A percentile compares a stretch with the other conserved stretches of the same genome.
Evolutionary conservation across 2,113 vertebrate genomes (phyloP).

Genomic region (Nycticebus coucang): DNA sequence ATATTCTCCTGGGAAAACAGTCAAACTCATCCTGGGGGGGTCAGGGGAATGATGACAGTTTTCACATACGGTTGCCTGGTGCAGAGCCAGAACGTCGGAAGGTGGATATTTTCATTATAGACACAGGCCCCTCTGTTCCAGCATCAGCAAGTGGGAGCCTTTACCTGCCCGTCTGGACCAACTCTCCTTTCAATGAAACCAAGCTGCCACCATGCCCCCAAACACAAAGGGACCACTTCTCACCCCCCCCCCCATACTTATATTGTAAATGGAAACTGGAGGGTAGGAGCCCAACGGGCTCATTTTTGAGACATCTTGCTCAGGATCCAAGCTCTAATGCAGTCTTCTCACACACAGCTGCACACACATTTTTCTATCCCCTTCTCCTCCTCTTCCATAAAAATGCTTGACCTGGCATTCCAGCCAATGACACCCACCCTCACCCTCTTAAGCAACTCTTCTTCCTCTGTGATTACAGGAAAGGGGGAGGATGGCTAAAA

Average conservation of each 20-base stretch:
- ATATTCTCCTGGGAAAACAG: neutral
- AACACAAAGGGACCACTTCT: neutral
- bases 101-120: no score
- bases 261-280: neutral
- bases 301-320: neutral
- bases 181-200: neutral
- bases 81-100: neutral
- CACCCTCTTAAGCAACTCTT: neutral
- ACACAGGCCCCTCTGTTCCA: neutral
- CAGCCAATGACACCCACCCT: neutral
- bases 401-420: neutral
- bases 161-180: neutral
- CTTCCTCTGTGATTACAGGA: neutral
- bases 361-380: no score
- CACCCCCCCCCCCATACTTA: neutral
- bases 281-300: neutral
- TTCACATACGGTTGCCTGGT: neutral
- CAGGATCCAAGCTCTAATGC: neutral
- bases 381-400: neutral
- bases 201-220: neutral
- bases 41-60: rapidly evolving
- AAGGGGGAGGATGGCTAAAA: neutral
- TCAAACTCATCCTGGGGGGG: neutral
- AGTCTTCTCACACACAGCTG: neutral
- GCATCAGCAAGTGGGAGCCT: neutral